Conservation (phyloP, 2,888 invertebrate genomes). For the Linnaemya vulpina region DNA sequence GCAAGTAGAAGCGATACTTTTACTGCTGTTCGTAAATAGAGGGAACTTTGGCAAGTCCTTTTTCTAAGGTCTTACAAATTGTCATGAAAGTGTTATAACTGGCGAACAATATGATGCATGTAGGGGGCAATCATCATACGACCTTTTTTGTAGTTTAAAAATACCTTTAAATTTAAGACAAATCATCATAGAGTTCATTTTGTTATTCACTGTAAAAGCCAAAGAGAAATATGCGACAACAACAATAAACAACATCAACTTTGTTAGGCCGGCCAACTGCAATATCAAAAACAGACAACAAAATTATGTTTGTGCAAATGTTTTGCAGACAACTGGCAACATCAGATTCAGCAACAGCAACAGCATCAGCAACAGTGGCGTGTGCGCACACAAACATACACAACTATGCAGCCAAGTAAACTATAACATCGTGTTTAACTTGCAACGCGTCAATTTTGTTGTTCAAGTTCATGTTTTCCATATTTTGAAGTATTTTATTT, state of each 20-base stretch:
- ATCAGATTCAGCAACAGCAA: constrained; percentile 14
- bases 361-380: constrained; percentile 41
- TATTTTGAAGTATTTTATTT: constrained; percentile 46
- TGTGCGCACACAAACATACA: constrained; percentile 25
- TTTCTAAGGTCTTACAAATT: too few relatives aligned
- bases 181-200: too few relatives aligned
- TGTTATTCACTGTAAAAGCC: too few relatives aligned
- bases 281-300: constrained; percentile 2
- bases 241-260: neutral
- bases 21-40: too few relatives aligned
- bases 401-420: neutral
- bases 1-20: too few relatives aligned
- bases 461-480: constrained; percentile 74
- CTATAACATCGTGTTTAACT: neutral
- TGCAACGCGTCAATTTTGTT: constrained; percentile 71
- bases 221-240: neutral
- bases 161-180: too few relatives aligned
- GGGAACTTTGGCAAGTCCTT: too few relatives aligned
- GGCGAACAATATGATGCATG: too few relatives aligned
- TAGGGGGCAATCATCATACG: too few relatives aligned
- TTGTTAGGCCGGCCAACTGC: neutral
- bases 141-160: too few relatives aligned
- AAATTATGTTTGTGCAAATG: constrained; percentile 61
- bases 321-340: constrained; percentile 48
- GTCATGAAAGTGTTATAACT: too few relatives aligned